phyloP scores from a whole-genome alignment of 1,140 invertebrate genomes.

The Lasaia peninsularis region DNA sequence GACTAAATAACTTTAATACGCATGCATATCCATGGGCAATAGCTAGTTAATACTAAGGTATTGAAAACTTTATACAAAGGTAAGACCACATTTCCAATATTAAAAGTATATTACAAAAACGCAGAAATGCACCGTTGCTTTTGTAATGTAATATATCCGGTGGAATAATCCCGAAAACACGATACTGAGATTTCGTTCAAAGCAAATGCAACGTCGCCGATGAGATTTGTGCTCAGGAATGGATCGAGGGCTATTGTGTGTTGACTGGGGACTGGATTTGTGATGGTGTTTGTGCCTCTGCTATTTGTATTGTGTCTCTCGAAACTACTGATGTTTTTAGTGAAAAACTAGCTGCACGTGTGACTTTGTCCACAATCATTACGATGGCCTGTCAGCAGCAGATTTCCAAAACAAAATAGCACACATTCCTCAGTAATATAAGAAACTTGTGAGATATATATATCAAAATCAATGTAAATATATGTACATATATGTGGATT shows the following conservation, averaged over 20 bases:
- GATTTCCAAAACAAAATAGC: no score
- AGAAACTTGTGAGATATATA: no score
- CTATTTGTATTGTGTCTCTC: conserved; percentile 7
- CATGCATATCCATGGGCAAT: no score
- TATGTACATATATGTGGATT: no score
- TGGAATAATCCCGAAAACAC: conserved; percentile 50
- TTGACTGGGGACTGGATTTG: conserved; percentile 15
- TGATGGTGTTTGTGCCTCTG: background rate
- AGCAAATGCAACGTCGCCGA: conserved; percentile 38
- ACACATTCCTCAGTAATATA: no score
- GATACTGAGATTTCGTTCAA: conserved; percentile 38
- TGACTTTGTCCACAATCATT: no score
- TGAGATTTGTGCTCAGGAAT: conserved; percentile 55
- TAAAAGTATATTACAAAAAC: conserved; percentile 6
- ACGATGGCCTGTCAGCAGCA: no score
- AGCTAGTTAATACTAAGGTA: no score
- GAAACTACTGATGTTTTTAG: background rate
- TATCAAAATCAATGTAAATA: no score
- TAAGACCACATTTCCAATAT: background rate
- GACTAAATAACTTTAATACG: no score
- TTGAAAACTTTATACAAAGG: background rate
- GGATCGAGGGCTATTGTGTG: conserved; percentile 50
- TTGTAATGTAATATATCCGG: conserved; percentile 26
- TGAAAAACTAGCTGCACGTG: no score
- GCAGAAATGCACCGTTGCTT: background rate